These are phyloP conservation scores for Oreochromis mossambicus DNA, from an alignment of 2,797 vertebrate genomes.

Conservation along the genomic window DNA sequence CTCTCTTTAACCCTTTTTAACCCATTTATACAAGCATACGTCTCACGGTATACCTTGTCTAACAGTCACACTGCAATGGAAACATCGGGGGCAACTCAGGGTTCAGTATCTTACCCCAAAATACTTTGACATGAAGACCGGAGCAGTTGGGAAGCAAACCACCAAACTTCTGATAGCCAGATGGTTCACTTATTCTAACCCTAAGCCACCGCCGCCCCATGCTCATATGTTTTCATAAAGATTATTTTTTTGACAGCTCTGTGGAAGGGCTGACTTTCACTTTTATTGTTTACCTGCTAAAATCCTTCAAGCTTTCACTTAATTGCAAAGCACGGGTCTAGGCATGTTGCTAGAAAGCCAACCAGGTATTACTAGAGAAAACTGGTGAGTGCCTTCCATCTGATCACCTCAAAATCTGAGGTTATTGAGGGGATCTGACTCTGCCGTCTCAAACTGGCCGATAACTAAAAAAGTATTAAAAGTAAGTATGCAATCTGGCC, in stretches of 20 bases:
- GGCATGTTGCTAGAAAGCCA: accelerated
- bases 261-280: accelerated
- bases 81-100: not conserved
- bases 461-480: no score
- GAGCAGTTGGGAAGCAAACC: not conserved
- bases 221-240: accelerated
- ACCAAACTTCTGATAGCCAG: not conserved
- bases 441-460: no score
- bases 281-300: not conserved
- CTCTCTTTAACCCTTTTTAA: not conserved
- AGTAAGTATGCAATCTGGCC: no score
- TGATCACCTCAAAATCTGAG: no score
- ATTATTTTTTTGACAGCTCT: not conserved
- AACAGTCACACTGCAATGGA: not conserved
- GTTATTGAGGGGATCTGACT: no score
- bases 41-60: not conserved
- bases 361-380: not conserved
- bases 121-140: not conserved
- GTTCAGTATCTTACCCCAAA: accelerated
- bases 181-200: accelerated
- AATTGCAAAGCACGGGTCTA: not conserved
- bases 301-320: accelerated
- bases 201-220: not conserved
- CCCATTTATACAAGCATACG: not conserved
- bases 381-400: not conserved